phyloP scores from a whole-genome alignment of 2,113 vertebrate species.

The Butorides virescens region DNA sequence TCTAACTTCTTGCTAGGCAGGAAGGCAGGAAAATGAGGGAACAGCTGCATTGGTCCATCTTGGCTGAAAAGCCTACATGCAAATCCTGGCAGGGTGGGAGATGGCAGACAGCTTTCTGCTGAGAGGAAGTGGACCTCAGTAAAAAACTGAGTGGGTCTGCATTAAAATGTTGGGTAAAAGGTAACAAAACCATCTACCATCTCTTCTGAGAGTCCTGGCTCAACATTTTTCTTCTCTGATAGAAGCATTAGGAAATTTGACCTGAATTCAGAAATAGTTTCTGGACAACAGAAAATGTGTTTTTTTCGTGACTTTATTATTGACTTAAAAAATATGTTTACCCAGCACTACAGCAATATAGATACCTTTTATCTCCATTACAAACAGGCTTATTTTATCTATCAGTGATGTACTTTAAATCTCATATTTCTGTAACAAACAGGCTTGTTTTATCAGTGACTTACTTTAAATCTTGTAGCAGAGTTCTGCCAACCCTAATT shows the following conservation, averaged over 20 bases:
- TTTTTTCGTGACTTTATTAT: slow-evolving; percentile 16
- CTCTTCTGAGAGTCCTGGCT: background rate
- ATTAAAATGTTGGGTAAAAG: background rate
- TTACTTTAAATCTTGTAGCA: slow-evolving; percentile 39
- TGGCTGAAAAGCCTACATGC: background rate
- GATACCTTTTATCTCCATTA: slow-evolving; percentile 50
- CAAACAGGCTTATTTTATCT: slow-evolving; percentile 32
- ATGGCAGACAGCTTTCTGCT: background rate
- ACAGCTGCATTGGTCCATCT: background rate
- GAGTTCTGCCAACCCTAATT: slow-evolving; percentile 9
- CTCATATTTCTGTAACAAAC: slow-evolving; percentile 24
- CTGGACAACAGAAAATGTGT: background rate
- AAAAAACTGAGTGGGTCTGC: background rate
- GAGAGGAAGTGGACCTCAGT: background rate
- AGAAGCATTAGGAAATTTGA: slow-evolving; percentile 15
- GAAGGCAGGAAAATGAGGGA: background rate
- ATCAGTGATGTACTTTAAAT: slow-evolving; percentile 22
- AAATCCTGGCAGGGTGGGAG: background rate
- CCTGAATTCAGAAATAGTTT: slow-evolving; percentile 22
- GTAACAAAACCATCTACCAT: background rate
- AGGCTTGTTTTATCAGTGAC: slow-evolving; percentile 22
- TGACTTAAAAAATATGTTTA: background rate
- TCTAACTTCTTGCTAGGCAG: background rate
- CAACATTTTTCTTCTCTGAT: background rate
- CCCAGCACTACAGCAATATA: background rate